Base-by-base conservation (phyloP, 2,113 vertebrate species). In the Ammodytes dubius region DNA sequence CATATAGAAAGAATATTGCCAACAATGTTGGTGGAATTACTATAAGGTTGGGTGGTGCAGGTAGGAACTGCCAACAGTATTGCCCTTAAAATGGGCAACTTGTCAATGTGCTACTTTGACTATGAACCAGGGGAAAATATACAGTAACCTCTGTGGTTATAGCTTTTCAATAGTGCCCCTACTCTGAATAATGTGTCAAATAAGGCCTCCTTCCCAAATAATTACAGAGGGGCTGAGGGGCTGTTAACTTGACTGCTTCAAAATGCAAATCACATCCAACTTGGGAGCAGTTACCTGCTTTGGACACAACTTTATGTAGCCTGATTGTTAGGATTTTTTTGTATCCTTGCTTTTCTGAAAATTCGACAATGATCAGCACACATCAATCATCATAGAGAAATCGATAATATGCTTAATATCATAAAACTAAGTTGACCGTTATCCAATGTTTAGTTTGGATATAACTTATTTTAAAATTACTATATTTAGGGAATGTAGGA, bases 181-280 rank as follows among this genome's bases (percentile, higher is more conserved):
- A 12, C 43, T 27, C 40, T 52, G 13, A 82, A 88, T 74, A 87
- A 84, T 59, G 66, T 50, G 12, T 63, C 39, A 81, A 85, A 83
- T 67, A 42, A 82, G 80, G 81, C 68, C 50, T 70, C 69, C 71
- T 74, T 74, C 67, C 57, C 53, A 59, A 27, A 68, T 81, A 84
- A 87, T 89, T 87, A 82, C 74, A 82, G 80, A 77, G 70, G 73
- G 70, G 73, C 73, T 74, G 42, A 58, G 61, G 40, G 45, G 52
- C 81, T 45, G 73, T 84, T 82, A 57, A 66, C 66, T 47, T 3
- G 56, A 82, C 75, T 61, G 65, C 63, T 87, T 81, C 74, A 75
- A 75, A 78, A 86, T 84, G 75, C 80, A 88, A 72, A 73, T 89
- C 74, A 82, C 82, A 87, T 82, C 77, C 14, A 39, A 77, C 64